Conservation (phyloP, 2,888 invertebrate species). For the Ectobius pallidus region DNA sequence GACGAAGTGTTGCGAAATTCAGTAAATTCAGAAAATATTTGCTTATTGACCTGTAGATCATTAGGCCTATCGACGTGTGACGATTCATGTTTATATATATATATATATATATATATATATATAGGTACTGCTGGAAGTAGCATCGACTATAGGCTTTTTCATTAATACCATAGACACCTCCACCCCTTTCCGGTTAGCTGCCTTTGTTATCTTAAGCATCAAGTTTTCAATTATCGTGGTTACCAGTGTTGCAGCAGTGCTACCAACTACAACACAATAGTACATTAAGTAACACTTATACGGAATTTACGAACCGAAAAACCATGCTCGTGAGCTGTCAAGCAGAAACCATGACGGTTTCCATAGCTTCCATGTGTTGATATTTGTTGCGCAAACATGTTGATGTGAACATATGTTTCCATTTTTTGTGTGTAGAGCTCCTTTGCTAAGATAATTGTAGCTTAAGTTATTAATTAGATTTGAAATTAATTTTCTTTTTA, state of each 20-base stretch:
- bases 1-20: too few relatives aligned
- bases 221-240: conserved; percentile 1
- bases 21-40: too few relatives aligned
- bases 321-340: background rate
- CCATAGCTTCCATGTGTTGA: background rate
- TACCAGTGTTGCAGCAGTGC: background rate
- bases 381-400: background rate
- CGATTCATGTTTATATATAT: too few relatives aligned
- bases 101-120: too few relatives aligned
- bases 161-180: too few relatives aligned
- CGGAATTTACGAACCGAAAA: background rate
- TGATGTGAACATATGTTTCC: background rate
- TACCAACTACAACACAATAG: background rate
- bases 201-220: background rate
- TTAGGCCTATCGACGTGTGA: too few relatives aligned
- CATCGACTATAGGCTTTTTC: too few relatives aligned
- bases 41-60: too few relatives aligned
- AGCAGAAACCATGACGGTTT: conserved; percentile 1
- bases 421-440: background rate
- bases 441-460: too few relatives aligned
- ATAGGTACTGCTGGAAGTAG: too few relatives aligned
- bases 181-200: background rate
- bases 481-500: too few relatives aligned
- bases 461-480: too few relatives aligned
- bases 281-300: background rate